Evolutionary conservation across 2,797 vertebrate genomes (phyloP).

Genomic region (Argyrosomus regius): DNA sequence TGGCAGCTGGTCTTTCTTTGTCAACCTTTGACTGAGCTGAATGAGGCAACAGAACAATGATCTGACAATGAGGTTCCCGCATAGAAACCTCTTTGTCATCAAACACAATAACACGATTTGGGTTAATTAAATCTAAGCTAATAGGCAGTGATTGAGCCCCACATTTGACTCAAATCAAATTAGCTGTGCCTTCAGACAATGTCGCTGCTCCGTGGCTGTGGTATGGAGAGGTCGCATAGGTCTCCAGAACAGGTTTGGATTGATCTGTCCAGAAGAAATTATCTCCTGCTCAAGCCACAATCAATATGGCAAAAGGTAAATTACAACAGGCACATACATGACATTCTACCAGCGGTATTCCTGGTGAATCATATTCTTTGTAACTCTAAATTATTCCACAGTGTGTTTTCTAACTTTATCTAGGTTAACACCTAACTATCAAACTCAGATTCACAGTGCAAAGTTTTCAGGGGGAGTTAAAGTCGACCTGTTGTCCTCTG

Average conservation of each 20-base stretch:
- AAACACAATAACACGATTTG: slow-evolving; percentile 86
- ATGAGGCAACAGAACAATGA: slow-evolving; percentile 82
- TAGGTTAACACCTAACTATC: slow-evolving; percentile 29
- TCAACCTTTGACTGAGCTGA: slow-evolving; percentile 81
- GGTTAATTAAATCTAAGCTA: slow-evolving; percentile 86
- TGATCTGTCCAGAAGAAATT: slow-evolving; percentile 68
- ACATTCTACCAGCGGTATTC: not conserved
- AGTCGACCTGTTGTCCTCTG: slow-evolving; percentile 67
- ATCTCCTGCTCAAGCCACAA: slow-evolving; percentile 43
- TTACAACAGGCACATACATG: not conserved
- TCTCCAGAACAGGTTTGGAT: slow-evolving; percentile 76
- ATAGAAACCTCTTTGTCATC: slow-evolving; percentile 85
- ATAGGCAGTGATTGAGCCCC: slow-evolving; percentile 83
- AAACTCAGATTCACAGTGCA: slow-evolving; percentile 38
- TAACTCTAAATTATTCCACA: not conserved
- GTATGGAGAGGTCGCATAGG: slow-evolving; percentile 61
- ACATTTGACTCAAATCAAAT: slow-evolving; percentile 84
- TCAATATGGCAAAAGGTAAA: slow-evolving; percentile 47
- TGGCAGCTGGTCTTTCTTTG: slow-evolving; percentile 69
- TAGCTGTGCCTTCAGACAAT: slow-evolving; percentile 76
- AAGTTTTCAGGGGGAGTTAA: slow-evolving; percentile 68
- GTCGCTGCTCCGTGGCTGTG: slow-evolving; percentile 54
- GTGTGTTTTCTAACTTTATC: slow-evolving; percentile 30
- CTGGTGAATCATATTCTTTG: not conserved
- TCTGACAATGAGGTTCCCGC: slow-evolving; percentile 83